Evolutionary conservation across 2,888 invertebrate species (phyloP), one percentile per base, ranked within the genome.

Genomic region (Leistus spinibarbis): DNA sequence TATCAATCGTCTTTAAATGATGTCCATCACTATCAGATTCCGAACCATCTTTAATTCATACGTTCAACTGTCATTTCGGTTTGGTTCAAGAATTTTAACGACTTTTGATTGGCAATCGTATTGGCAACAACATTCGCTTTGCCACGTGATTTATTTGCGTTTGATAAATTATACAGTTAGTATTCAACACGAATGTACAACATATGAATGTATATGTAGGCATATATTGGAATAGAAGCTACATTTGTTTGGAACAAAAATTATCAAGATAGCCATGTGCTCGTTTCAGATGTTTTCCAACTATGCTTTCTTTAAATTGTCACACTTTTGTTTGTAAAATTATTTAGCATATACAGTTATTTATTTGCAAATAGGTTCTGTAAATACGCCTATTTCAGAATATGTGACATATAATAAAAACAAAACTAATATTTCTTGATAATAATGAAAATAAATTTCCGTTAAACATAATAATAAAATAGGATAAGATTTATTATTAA

Each of bases 101-200:
- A 66, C 16, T 5, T 40, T 5, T 40, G 40, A 66, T 66, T 64
- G 64, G 64, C 62, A 62, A 62, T 10, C 40, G 40, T 40, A 40
- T 40, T 40, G 40, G 40, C 40, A 40, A 40, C 40, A 40, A 40
- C 40, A 40, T 40, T 40, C 40, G 40, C 40, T 40, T 13, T 5
- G 40, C 40, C 66, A 40, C 53, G 66, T 66, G 66, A 66, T 66
- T 66, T 53, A 66, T 66, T 66, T 66, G 22, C 54, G 53, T 64
- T 64, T 24, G 40, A 53, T 66, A n/a, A 20, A 66, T 27, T 66
- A 20, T 66, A 66, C 66, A 66, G 66, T 66, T 66, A 66, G 66
- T 66, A 54, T 54, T 66, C 53, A 54, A 66, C 54, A 64, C 64
- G 40, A 40, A 40, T 40, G 40, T 2, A 40, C n/a, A n/a, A n/a